phyloP scores from a whole-genome alignment of 2,888 invertebrate species.

The Tholera decimalis region DNA sequence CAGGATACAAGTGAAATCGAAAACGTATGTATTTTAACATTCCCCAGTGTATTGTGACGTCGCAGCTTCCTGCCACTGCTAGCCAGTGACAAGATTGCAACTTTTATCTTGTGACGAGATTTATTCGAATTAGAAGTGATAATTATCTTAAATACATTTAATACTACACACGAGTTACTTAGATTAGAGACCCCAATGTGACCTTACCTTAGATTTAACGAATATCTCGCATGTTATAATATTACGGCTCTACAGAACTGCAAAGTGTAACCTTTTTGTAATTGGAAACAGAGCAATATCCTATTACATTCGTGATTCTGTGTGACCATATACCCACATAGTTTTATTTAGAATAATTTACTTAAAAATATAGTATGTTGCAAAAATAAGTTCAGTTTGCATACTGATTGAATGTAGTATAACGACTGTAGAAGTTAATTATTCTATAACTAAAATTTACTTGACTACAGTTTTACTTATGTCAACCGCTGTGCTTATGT shows the following conservation, averaged over 20 bases:
- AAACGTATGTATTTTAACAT: slow-evolving; percentile 56
- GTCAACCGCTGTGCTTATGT: slow-evolving; percentile 32
- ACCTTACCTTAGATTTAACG: slow-evolving; percentile 61
- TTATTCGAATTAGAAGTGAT: slow-evolving; percentile 59
- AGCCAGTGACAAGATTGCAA: slow-evolving; percentile 38
- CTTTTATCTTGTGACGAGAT: slow-evolving; percentile 55
- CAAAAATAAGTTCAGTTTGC: slow-evolving; percentile 11
- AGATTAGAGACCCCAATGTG: slow-evolving; percentile 61
- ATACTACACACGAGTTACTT: slow-evolving; percentile 50
- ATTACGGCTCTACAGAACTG: slow-evolving; percentile 18
- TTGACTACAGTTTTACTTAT: slow-evolving; percentile 12
- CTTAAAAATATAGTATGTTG: slow-evolving; percentile 13
- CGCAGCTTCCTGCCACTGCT: slow-evolving; percentile 11
- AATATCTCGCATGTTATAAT: slow-evolving; percentile 40
- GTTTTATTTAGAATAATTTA: slow-evolving; percentile 9
- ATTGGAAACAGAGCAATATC: slow-evolving; percentile 9
- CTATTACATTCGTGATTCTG: slow-evolving; percentile 15
- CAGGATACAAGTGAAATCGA: slow-evolving; percentile 52
- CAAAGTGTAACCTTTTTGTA: slow-evolving; percentile 12
- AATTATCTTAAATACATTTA: slow-evolving; percentile 55
- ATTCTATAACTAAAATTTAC: slow-evolving; percentile 11
- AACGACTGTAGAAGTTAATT: slow-evolving; percentile 27
- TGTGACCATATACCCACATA: slow-evolving; percentile 26
- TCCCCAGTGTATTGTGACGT: slow-evolving; percentile 51
- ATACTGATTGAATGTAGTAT: slow-evolving; percentile 9